These are phyloP conservation scores for Cladopsammia gracilis DNA, from an alignment of 64 coral and sea anemone genomes.

Conservation along the genomic window DNA sequence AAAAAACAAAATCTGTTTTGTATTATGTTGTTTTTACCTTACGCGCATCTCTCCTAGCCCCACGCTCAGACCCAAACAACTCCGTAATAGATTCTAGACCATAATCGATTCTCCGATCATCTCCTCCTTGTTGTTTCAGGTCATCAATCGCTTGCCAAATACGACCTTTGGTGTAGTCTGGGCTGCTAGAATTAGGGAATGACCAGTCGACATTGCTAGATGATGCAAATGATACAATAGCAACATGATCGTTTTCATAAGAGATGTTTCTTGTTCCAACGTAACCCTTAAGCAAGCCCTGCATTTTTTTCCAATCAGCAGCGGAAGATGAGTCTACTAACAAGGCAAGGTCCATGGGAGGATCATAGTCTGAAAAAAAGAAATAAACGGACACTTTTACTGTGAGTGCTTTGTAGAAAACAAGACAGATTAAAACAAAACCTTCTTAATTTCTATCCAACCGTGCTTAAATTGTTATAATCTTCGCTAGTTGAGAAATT, in stretches of 20 bases:
- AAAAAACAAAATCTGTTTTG: neutral
- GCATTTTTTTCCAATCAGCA: conserved; percentile 61
- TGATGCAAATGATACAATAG: conserved; percentile 68
- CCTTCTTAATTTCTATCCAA: too few species aligned
- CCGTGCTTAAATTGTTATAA: too few species aligned
- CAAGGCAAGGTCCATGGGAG: conserved; percentile 76
- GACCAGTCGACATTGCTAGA: conserved; percentile 51
- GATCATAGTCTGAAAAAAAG: conserved; percentile 1
- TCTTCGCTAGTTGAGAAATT: too few species aligned
- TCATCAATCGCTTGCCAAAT: conserved; percentile 61
- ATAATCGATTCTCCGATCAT: conserved; percentile 50
- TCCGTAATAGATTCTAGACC: conserved; percentile 59
- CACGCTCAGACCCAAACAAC: conserved; percentile 54
- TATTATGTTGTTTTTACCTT: conserved; percentile 41
- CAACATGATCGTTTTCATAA: conserved; percentile 70
- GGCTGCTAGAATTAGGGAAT: conserved; percentile 48
- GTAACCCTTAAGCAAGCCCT: conserved; percentile 35
- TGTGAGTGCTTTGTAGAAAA: too few species aligned
- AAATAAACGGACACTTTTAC: neutral
- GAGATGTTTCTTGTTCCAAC: conserved; percentile 62
- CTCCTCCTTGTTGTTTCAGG: conserved; percentile 42
- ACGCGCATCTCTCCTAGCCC: conserved; percentile 70
- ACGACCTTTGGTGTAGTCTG: conserved; percentile 11
- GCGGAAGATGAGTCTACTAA: conserved; percentile 72
- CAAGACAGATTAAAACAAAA: too few species aligned